Conservation (phyloP, 2,113 vertebrate species). For the Eretmochelys imbricata region DNA sequence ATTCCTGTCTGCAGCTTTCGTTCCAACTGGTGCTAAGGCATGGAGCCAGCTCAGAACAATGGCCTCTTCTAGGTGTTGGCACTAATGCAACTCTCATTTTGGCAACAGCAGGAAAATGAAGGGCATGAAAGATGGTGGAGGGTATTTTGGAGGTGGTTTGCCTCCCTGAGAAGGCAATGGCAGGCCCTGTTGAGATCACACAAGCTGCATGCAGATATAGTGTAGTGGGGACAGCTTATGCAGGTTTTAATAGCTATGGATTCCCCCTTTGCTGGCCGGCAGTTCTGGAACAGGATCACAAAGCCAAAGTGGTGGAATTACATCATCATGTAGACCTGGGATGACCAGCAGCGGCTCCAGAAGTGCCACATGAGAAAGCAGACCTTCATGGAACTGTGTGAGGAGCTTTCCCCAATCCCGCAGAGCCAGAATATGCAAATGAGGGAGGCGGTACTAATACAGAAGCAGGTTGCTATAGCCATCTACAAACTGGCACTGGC, state of each 20-base stretch:
- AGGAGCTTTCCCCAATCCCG: too few relatives aligned
- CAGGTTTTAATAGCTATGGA: background rate
- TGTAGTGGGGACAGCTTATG: too few relatives aligned
- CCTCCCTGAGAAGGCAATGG: background rate
- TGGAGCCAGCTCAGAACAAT: background rate
- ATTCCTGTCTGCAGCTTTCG: background rate
- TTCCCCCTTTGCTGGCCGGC: background rate
- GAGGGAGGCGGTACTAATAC: background rate
- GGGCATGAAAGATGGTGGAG: background rate
- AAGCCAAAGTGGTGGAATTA: too few relatives aligned
- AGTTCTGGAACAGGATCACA: background rate
- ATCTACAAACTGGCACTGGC: too few relatives aligned
- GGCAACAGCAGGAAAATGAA: background rate
- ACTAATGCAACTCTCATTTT: background rate
- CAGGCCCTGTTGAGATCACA: background rate
- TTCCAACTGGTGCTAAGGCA: background rate
- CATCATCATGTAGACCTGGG: background rate
- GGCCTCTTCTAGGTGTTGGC: background rate
- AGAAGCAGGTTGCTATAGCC: too few relatives aligned
- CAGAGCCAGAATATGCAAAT: background rate
- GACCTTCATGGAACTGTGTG: too few relatives aligned
- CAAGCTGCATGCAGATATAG: too few relatives aligned
- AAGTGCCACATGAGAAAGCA: too few relatives aligned
- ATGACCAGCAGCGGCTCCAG: background rate
- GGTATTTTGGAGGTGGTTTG: background rate